Evolutionary conservation across 2,113 vertebrate species (phyloP), one percentile per base, ranked within the genome.

Genomic region (Anguilla japonica): DNA sequence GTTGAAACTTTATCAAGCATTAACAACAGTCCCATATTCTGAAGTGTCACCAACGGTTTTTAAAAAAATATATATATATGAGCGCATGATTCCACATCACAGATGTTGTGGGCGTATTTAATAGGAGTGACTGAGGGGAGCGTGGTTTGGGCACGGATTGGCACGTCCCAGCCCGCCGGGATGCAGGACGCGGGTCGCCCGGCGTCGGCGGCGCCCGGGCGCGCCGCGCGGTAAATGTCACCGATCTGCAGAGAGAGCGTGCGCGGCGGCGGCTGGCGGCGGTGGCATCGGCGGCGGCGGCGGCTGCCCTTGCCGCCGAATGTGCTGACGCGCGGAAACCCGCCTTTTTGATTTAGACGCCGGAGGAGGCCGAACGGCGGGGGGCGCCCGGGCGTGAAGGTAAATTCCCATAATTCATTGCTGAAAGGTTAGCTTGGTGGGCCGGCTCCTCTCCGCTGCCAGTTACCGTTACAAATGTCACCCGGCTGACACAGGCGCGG

Each of bases 371-470:
- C 93, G 93, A 94, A 96, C 95, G 94, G 96, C 95, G 92, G 92
- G 96, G 34, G 88, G 95, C 96, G 95, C 91, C 95, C 96, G 96
- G 96, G 96, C 97, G 94, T 98, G 97, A 98, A 98, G 96, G 97
- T 97, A 98, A 98, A 98, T 98, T 98, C 96, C 95, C 96, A 97
- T 98, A 98, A 98, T 98, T 99, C 97, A 97, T 96, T 96, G 95
- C 96, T 94, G 93, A 97, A 97, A 97, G 97, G 97, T 97, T 97
- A 97, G 95, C 94, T 83, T 83, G 90, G 94, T 94, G 95, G 71
- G 95, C 95, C 91, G 91, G 93, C 94, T 92, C 93, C 92, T 83
- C 94, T 93, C 90, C 92, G 94, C 94, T 95, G 95, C 95, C 96
- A 95, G 96, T 94, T 92, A 93, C 94, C 93, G 96, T 6, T 8